Evolutionary conservation across 2,113 vertebrate genomes (phyloP).

Genomic region (Helogale parvula): DNA sequence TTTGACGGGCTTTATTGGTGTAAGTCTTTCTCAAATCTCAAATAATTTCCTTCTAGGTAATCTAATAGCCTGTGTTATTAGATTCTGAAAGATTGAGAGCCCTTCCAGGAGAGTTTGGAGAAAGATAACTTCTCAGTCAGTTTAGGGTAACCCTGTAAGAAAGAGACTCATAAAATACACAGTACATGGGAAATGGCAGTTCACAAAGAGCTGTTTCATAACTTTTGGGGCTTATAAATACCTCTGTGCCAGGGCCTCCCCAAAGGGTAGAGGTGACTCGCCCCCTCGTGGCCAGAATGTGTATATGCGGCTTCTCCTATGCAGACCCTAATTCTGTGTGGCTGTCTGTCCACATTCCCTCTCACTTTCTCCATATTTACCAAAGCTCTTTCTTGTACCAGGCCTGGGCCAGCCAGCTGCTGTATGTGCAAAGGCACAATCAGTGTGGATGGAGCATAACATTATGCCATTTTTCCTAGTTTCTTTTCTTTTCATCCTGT

Average conservation of each 20-base stretch:
- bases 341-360: neutral
- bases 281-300: neutral
- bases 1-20: slow-evolving; percentile 39
- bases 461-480: neutral
- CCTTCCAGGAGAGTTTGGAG: slow-evolving; percentile 59
- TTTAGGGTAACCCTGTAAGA: slow-evolving; percentile 9
- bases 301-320: neutral
- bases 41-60: slow-evolving; percentile 57
- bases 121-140: slow-evolving; percentile 46
- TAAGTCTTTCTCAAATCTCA: slow-evolving; percentile 51
- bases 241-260: neutral
- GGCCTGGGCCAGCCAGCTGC: neutral
- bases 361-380: neutral
- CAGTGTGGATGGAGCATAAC: neutral
- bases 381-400: neutral
- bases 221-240: neutral
- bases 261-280: neutral
- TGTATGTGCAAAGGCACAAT: neutral
- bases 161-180: slow-evolving; percentile 8
- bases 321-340: neutral
- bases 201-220: slow-evolving; percentile 32
- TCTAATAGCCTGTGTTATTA: slow-evolving; percentile 52
- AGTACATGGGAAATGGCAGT: slow-evolving; percentile 42
- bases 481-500: neutral
- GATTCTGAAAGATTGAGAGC: slow-evolving; percentile 54